Evolutionary conservation across 2,888 invertebrate genomes (phyloP).

Genomic region (Tenthredo scrophulariae): DNA sequence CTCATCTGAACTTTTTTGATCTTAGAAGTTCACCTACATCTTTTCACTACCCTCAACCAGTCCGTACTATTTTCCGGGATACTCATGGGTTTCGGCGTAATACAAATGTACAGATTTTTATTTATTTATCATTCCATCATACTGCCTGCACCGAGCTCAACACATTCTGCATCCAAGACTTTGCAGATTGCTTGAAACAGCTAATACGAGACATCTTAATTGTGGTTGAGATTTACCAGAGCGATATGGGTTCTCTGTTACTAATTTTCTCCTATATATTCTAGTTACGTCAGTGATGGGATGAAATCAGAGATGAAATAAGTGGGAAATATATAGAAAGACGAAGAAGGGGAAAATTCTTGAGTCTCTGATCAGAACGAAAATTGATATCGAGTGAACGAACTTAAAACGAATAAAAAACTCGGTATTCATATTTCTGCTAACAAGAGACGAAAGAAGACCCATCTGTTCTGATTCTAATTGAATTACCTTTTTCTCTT

Average conservation of each 20-base stretch:
- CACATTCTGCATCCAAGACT: background rate
- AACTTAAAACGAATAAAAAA: background rate
- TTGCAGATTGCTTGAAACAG: background rate
- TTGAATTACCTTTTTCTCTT: background rate
- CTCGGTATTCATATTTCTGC: background rate
- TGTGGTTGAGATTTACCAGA: background rate
- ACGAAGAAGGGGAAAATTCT: background rate
- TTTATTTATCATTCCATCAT: background rate
- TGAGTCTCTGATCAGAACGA: background rate
- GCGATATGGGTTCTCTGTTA: background rate
- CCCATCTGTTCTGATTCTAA: background rate
- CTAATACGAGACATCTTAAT: background rate
- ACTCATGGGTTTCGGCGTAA: background rate
- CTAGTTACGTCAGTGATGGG: background rate
- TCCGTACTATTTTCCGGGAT: background rate
- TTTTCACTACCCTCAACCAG: background rate
- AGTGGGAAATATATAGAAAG: background rate
- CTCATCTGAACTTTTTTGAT: background rate
- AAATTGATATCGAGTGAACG: slow-evolving; percentile 13
- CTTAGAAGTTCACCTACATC: background rate
- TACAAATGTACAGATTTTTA: background rate
- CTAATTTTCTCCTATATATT: background rate
- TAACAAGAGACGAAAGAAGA: background rate
- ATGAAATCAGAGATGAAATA: background rate
- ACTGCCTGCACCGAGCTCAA: background rate